Base-by-base conservation (phyloP, 2,113 vertebrate genomes). In the Carollia perspicillata region DNA sequence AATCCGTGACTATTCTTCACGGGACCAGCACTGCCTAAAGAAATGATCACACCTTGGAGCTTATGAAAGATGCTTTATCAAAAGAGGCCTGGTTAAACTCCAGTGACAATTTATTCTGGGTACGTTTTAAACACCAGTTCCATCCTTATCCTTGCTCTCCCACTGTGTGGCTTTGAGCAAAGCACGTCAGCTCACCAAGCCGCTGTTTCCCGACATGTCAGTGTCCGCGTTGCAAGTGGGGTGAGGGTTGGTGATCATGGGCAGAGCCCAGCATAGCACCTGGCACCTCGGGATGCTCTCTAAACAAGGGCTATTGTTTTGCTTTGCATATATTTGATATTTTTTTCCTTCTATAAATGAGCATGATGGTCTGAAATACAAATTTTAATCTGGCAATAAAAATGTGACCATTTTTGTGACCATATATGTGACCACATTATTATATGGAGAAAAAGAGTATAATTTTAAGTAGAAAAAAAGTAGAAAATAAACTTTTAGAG, bases 1-100 rank as follows among this genome's bases (percentile, higher is more conserved):
- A 84, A 93, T 37, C 97, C 95, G 74, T 12, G 94, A 96, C 85
- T 95, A 80, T 94, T 97, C 97, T 95, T 94, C 78, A 83, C 14
- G 85, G 88, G 68, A 53, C 37, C n/a, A 72, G 88, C 35, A 79
- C 71, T 47, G 40, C 88, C 63, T 92, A 75, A 95, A 93, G 95
- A 97, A 80, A 84, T 8, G 3, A 97, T 95, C 85, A 94, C 37
- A 28, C 83, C 86, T 95, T 96, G 95, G 97, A 97, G 96, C 79
- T 93, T 92, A 90, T 90, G 93, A 49, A 75, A 93, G 72, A 58
- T 49, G 72, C 85, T 83, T 0, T 95, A 84, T 97, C 92, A 97
- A 95, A 98, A 85, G 53, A 94, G 84, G 72, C 80, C 84, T 97
- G 90, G 93, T 95, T 96, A 75, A 94, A 87, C 71, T 90, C 89